Evolutionary conservation across 2,888 invertebrate genomes (phyloP).

Genomic region (Dugesia japonica): DNA sequence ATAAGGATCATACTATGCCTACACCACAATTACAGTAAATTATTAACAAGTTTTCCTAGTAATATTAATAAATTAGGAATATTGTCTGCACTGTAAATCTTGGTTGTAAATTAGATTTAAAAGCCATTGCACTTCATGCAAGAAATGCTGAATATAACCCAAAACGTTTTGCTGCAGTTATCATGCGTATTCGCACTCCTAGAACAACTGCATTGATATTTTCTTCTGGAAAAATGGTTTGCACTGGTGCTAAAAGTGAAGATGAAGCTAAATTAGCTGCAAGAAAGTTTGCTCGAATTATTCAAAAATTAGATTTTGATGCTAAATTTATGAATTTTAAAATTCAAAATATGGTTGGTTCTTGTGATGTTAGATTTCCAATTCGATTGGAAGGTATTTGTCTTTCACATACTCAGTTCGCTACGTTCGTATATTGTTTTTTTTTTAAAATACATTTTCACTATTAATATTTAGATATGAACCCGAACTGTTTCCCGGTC

Average conservation of each 20-base stretch:
- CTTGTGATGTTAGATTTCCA: slow-evolving; percentile 70
- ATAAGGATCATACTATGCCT: slow-evolving; percentile 20
- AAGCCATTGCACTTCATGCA: slow-evolving; percentile 87
- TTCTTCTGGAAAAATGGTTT: slow-evolving; percentile 71
- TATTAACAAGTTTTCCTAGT: neutral
- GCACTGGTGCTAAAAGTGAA: slow-evolving; percentile 70
- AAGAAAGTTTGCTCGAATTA: slow-evolving; percentile 64
- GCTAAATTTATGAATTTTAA: slow-evolving; percentile 64
- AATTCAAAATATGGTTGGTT: slow-evolving; percentile 71
- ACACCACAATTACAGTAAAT: slow-evolving; percentile 67
- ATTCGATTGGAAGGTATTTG: slow-evolving; percentile 65
- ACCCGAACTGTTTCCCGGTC: slow-evolving; percentile 92
- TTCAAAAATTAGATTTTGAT: slow-evolving; percentile 64
- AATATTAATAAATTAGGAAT: slow-evolving; percentile 56
- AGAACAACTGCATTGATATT: slow-evolving; percentile 67
- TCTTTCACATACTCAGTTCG: slow-evolving; percentile 65
- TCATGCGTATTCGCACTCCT: slow-evolving; percentile 73
- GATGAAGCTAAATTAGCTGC: slow-evolving; percentile 64
- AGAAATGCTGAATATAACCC: slow-evolving; percentile 98
- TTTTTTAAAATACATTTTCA: neutral
- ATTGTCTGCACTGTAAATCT: slow-evolving; percentile 94
- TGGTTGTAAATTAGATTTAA: slow-evolving; percentile 75
- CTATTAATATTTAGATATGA: slow-evolving; percentile 60
- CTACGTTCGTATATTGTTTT: slow-evolving; percentile 49
- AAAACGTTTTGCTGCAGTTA: slow-evolving; percentile 93